Conservation (phyloP, 2,797 vertebrate species). For the Hirundo rustica region DNA sequence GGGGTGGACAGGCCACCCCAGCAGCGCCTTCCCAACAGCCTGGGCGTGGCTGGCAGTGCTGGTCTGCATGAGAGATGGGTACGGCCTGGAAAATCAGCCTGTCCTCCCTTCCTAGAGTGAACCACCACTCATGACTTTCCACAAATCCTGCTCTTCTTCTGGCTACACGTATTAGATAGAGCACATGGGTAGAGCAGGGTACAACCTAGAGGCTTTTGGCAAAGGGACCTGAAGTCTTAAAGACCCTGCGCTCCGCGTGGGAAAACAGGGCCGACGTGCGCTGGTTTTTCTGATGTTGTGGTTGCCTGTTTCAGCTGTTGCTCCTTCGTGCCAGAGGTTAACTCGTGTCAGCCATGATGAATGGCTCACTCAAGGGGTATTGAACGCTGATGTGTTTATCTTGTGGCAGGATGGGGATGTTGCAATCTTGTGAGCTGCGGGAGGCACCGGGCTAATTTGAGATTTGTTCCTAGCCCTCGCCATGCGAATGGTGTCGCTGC, state of each 20-base stretch:
- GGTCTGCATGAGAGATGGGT: not conserved
- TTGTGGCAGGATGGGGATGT: slow-evolving; percentile 74
- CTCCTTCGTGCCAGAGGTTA: not conserved
- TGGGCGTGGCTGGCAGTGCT: not conserved
- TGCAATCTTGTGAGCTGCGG: slow-evolving; percentile 69
- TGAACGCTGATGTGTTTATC: slow-evolving; percentile 66
- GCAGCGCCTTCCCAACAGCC: not conserved
- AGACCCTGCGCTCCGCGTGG: accelerated
- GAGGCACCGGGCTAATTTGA: slow-evolving; percentile 79
- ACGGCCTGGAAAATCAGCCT: not conserved
- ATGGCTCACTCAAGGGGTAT: slow-evolving; percentile 20
- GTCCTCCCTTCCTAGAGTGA: not conserved
- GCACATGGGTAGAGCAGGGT: not conserved
- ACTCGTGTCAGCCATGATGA: slow-evolving; percentile 3
- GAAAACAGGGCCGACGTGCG: not conserved
- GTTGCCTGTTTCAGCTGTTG: not conserved
- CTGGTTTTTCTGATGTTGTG: not conserved
- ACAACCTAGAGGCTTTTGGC: not conserved
- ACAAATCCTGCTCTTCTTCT: not conserved
- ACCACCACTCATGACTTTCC: not conserved
- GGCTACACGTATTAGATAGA: not conserved
- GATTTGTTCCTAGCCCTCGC: slow-evolving; percentile 92
- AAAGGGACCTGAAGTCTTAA: not conserved
- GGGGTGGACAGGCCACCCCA: not conserved
- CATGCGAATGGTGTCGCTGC: slow-evolving; percentile 99